phyloP scores from a whole-genome alignment of 2,113 vertebrate genomes.

The Dolichallabes microphthalmus region DNA sequence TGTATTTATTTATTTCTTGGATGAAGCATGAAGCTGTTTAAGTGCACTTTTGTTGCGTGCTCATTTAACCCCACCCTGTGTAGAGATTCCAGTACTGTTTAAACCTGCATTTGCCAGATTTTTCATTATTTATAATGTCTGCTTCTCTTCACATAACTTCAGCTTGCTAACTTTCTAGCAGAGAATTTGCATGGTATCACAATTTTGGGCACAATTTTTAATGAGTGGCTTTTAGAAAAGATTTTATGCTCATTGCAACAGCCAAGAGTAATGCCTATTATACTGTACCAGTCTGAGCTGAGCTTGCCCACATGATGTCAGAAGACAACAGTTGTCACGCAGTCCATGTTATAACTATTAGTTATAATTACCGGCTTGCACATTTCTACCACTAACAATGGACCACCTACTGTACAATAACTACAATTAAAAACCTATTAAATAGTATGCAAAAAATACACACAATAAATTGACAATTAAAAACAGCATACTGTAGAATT shows the following conservation, averaged over 20 bases:
- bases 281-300: neutral
- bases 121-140: neutral
- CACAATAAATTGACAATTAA: neutral
- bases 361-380: neutral
- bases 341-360: neutral
- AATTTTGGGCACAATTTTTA: neutral
- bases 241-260: neutral
- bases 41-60: neutral
- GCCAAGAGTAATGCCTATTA: neutral
- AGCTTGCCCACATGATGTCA: neutral
- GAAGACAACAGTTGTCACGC: neutral
- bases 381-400: neutral
- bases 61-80: neutral
- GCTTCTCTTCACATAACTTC: neutral
- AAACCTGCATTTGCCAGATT: neutral
- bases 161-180: neutral
- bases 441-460: neutral
- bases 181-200: neutral
- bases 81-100: neutral
- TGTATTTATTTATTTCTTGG: neutral
- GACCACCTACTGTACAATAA: neutral
- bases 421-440: neutral
- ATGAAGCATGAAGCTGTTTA: constrained; percentile 1
- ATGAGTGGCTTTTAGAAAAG: neutral
- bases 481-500: too few relatives aligned